Evolutionary conservation across 1,140 invertebrate genomes (phyloP), one percentile per base, ranked within the genome.

Genomic region (Calycopis cecrops): DNA sequence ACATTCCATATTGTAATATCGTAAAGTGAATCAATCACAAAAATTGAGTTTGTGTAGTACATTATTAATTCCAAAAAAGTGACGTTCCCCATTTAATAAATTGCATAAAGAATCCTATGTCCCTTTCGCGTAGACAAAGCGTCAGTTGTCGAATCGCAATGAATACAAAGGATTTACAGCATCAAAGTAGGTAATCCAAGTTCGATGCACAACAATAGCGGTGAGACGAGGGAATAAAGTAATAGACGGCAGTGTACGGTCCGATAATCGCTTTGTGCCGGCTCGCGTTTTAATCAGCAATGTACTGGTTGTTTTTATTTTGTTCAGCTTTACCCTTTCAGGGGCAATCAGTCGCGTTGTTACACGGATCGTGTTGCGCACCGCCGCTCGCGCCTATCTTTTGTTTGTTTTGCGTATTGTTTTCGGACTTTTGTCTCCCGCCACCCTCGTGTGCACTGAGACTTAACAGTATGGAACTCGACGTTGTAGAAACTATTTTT

Each of bases 221-320:
- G 55, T 28, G 21, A 28, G 21, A 6, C 21, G 21, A 48, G 54
- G 59, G 62, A 44, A 67, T 71, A 66, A 76, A 69, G 71, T 73
- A 77, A 76, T 76, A 77, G 74, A 73, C 65, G 70, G 47, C 68
- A 61, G 59, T 53, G 64, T 63, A 78, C 75, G 79, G 73, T 78
- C 79, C 75, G 75, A 74, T 83, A 79, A 84, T 81, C 80, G 73
- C 80, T 81, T 84, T 81, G 78, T 84, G 59, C 67, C 59, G 67
- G 66, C 62, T 72, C 62, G 69, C 61, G 67, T 79, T 81, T 79
- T 84, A 81, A 84, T 81, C 79, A 84, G 75, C 71, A 76, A 66
- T 68, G 67, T 74, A 57, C 55, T 54, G 63, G 40, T 34, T 60
- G 50, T 67, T 73, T 73, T 73, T 68, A 73, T 75, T 72, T 74